These are phyloP conservation scores for Drosophila tripunctata DNA, from an alignment of 2,888 invertebrate species.

Conservation along the genomic window DNA sequence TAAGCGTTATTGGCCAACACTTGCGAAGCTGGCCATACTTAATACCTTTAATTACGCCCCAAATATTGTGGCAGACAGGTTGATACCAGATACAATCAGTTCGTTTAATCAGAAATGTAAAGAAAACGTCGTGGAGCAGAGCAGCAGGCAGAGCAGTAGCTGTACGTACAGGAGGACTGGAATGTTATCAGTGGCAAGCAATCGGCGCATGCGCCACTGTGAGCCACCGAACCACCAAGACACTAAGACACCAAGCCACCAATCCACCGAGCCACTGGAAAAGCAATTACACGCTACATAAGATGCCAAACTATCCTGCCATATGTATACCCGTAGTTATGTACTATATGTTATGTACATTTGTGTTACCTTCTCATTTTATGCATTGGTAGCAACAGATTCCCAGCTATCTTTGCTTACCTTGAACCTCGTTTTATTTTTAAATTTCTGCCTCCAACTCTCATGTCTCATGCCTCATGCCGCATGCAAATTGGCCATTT, in stretches of 20 bases:
- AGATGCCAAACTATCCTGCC: conserved; percentile 26
- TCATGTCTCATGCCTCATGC: conserved; percentile 31
- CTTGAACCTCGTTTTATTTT: conserved; percentile 62
- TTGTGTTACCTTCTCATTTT: neutral
- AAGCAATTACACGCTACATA: conserved; percentile 67
- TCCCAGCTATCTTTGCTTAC: conserved; percentile 50
- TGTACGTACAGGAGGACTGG: conserved; percentile 39
- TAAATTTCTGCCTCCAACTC: neutral
- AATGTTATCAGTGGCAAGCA: conserved; percentile 62
- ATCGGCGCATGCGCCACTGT: conserved; percentile 58
- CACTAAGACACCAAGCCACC: neutral
- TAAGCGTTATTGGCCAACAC: conserved; percentile 40
- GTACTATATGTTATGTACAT: too few species aligned
- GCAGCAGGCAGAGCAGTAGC: conserved; percentile 33
- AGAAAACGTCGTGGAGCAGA: conserved; percentile 58
- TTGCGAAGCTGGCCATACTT: conserved; percentile 42
- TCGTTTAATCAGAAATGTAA: conserved; percentile 70
- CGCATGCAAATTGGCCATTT: conserved; percentile 61
- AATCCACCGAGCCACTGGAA: conserved; percentile 29
- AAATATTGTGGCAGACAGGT: conserved; percentile 48
- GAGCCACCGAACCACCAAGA: neutral
- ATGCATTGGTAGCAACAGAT: conserved; percentile 16
- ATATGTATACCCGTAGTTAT: neutral
- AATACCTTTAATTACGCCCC: conserved; percentile 79
- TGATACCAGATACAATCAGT: conserved; percentile 61